Conservation (phyloP, 2,113 vertebrate species). For the Centropus bengalensis region DNA sequence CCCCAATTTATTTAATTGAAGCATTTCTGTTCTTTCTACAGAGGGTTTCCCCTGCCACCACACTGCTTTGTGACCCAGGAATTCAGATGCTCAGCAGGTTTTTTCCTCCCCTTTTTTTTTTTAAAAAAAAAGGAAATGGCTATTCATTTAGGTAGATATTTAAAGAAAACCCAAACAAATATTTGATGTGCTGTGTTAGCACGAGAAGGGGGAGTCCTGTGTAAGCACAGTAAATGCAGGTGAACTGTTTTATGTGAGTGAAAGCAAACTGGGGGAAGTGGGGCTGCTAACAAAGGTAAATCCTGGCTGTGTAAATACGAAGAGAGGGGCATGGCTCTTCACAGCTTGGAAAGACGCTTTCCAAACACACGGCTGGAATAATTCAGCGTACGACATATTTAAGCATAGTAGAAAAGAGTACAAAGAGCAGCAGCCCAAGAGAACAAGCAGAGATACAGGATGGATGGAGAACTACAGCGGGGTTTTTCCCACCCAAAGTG, state of each 20-base stretch:
- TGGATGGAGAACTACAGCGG: too few relatives aligned
- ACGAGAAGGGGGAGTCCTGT: background rate
- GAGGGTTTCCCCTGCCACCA: background rate
- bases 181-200: background rate
- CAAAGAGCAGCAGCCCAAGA: background rate
- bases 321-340: background rate
- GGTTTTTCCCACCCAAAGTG: background rate
- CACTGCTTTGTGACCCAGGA: background rate
- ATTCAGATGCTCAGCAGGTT: background rate
- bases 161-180: constrained; percentile 12
- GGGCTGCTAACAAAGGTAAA: background rate
- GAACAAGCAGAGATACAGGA: background rate
- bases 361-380: background rate
- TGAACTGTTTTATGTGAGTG: background rate
- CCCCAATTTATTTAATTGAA: background rate
- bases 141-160: background rate
- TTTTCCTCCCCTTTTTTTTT: rapidly evolving
- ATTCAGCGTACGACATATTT: background rate
- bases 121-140: background rate
- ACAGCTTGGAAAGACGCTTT: rapidly evolving
- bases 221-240: background rate
- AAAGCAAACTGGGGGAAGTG: background rate
- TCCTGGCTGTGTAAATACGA: background rate
- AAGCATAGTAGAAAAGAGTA: background rate
- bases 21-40: background rate